Evolutionary conservation across 2,888 invertebrate genomes (phyloP).

Genomic region (Smittia aterrima): DNA sequence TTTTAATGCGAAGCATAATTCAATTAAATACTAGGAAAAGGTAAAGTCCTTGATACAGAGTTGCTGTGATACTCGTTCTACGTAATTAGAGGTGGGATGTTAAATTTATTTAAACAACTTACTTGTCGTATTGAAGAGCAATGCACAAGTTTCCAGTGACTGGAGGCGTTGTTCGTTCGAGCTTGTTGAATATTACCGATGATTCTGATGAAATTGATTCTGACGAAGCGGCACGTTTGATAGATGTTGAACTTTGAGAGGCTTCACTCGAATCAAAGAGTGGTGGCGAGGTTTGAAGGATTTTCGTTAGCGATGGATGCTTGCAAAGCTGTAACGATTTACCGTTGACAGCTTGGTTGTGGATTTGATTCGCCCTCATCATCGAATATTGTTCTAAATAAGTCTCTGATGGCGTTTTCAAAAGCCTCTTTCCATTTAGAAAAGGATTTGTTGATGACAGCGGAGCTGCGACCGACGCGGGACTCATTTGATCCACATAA

Average conservation of each 20-base stretch:
- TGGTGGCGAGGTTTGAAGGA: slow-evolving; percentile 25
- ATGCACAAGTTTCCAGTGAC: slow-evolving; percentile 74
- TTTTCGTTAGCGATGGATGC: slow-evolving; percentile 37
- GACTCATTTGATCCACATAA: slow-evolving; percentile 14
- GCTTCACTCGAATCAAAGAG: slow-evolving; percentile 19
- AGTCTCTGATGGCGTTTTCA: slow-evolving; percentile 54
- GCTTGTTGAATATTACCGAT: slow-evolving; percentile 67
- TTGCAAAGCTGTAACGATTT: slow-evolving; percentile 31
- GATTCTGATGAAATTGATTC: slow-evolving; percentile 80
- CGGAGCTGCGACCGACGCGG: not conserved
- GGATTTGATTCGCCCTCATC: slow-evolving; percentile 11
- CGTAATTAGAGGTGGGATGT: no score
- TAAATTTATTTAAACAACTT: slow-evolving; percentile 46
- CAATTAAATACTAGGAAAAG: no score
- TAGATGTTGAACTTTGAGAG: slow-evolving; percentile 43
- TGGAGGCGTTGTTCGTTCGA: slow-evolving; percentile 67
- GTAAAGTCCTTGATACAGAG: no score
- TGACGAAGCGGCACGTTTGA: slow-evolving; percentile 67
- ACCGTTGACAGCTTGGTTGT: slow-evolving; percentile 5
- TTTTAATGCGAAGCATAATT: no score
- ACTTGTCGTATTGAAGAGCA: slow-evolving; percentile 76
- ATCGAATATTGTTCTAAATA: slow-evolving; percentile 46
- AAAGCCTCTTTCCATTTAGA: slow-evolving; percentile 46
- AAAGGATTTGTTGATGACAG: slow-evolving; percentile 26
- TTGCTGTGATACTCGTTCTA: no score